Conservation (phyloP, 2,888 invertebrate species). For the Megamerina dolium region DNA sequence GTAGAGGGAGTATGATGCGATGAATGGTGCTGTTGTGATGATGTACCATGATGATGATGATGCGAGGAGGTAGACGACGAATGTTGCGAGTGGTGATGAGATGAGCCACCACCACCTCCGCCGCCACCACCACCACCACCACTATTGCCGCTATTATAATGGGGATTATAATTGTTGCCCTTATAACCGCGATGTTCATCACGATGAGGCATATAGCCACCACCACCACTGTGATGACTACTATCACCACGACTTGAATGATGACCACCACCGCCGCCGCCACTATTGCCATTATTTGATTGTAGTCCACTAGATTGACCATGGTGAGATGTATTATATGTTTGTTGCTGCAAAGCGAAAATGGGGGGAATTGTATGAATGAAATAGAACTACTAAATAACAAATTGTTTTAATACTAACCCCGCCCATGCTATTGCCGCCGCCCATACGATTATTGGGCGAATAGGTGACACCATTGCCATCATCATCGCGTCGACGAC, state of each 20-base stretch:
- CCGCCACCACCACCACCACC: conserved; percentile 19
- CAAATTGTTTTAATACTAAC: too few relatives aligned
- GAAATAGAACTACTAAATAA: too few relatives aligned
- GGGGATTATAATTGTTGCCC: conserved; percentile 42
- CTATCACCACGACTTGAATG: conserved; percentile 27
- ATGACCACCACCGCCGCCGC: conserved; percentile 24
- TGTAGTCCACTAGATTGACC: conserved; percentile 3
- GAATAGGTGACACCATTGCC: conserved; percentile 39
- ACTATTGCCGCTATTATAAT: conserved; percentile 28
- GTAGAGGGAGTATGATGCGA: conserved; percentile 24
- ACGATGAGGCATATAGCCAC: conserved; percentile 34
- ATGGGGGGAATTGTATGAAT: too few relatives aligned
- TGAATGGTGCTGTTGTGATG: conserved; percentile 29
- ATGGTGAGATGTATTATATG: conserved; percentile 31
- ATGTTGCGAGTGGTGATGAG: conserved; percentile 35
- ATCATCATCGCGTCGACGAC: conserved; percentile 42
- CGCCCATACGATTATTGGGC: conserved; percentile 32
- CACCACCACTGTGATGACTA: conserved; percentile 19
- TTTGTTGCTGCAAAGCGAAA: conserved; percentile 31
- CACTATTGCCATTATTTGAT: conserved; percentile 21
- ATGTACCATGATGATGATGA: conserved; percentile 27
- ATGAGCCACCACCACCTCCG: conserved; percentile 7
- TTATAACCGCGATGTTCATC: conserved; percentile 40
- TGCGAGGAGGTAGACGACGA: conserved; percentile 19
- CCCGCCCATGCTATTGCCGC: conserved; percentile 26